A percentile compares a stretch with the other conserved stretches of the same genome.
These are phyloP conservation scores for Drosophila kohkoa DNA, from an alignment of 1,140 invertebrate species.

Conservation along the genomic window DNA sequence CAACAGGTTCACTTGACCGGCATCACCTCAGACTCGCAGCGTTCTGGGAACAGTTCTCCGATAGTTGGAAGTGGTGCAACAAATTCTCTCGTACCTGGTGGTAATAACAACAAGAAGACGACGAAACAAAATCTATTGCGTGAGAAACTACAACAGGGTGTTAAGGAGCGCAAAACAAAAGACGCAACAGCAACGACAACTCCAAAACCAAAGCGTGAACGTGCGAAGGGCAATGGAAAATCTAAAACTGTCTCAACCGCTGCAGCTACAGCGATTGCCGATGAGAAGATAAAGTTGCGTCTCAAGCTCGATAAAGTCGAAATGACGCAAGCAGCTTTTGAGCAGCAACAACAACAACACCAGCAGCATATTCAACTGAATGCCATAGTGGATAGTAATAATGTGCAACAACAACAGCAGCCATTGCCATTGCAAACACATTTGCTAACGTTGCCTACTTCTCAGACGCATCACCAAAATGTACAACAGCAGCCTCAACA, in stretches of 20 bases:
- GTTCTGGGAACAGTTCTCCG: conserved; percentile 67
- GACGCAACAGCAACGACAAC: conserved; percentile 48
- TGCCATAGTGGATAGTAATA: conserved; percentile 47
- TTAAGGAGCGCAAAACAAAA: conserved; percentile 82
- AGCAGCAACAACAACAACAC: conserved; percentile 85
- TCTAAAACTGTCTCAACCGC: conserved; percentile 83
- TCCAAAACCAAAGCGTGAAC: conserved; percentile 69
- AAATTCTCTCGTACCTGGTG: conserved; percentile 30
- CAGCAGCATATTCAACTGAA: conserved; percentile 66
- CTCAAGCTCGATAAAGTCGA: conserved; percentile 93
- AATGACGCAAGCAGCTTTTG: conserved; percentile 90
- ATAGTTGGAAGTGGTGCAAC: conserved; percentile 40
- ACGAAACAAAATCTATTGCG: conserved; percentile 78
- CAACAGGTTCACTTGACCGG: conserved; percentile 45
- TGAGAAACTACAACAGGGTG: conserved; percentile 77
- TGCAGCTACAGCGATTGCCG: conserved; percentile 81
- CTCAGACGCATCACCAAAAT: conserved; percentile 42
- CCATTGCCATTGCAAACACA: conserved; percentile 59
- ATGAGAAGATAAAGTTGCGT: conserved; percentile 93
- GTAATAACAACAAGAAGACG: conserved; percentile 59
- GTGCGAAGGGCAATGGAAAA: conserved; percentile 80
- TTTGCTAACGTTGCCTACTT: conserved; percentile 37
- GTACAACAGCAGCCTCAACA: conserved; percentile 39
- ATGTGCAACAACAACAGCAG: conserved; percentile 54
- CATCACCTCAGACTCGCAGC: conserved; percentile 41